phyloP scores from a whole-genome alignment of 2,888 invertebrate species.

The Leptinotarsa rubiginosa region DNA sequence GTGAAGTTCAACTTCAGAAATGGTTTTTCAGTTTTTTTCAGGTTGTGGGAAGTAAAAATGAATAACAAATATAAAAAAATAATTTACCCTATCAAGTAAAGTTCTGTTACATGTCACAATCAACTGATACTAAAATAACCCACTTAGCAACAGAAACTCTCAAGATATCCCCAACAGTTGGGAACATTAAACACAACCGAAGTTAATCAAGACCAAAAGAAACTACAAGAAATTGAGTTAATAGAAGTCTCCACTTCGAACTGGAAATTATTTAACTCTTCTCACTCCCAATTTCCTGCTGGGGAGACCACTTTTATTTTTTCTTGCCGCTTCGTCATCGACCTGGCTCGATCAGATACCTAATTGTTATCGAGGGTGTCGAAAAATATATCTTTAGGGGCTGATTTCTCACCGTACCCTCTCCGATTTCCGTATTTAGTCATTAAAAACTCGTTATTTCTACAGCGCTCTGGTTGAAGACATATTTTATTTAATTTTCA shows the following conservation, averaged over 20 bases:
- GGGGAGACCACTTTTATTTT: slow-evolving; percentile 29
- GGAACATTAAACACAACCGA: background rate
- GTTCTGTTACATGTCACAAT: no score
- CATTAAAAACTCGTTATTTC: slow-evolving; percentile 40
- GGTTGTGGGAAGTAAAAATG: no score
- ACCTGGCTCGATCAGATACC: slow-evolving; percentile 29
- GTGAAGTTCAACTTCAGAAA: no score
- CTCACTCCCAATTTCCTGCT: slow-evolving; percentile 28
- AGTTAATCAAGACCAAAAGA: background rate
- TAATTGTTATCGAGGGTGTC: slow-evolving; percentile 36
- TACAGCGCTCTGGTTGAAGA: slow-evolving; percentile 25
- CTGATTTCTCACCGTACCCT: slow-evolving; percentile 30
- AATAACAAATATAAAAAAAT: no score
- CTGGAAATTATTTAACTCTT: slow-evolving; percentile 20
- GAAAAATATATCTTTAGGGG: slow-evolving; percentile 33
- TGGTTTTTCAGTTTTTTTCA: no score
- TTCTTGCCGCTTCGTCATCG: slow-evolving; percentile 23
- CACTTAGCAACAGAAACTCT: background rate
- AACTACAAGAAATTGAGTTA: slow-evolving; percentile 9
- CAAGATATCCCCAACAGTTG: background rate
- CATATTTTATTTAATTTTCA: slow-evolving; percentile 31
- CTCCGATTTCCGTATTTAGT: slow-evolving; percentile 30
- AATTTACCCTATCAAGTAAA: no score
- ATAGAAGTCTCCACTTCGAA: slow-evolving; percentile 14
- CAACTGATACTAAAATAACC: background rate